Base-by-base conservation (phyloP, 1,140 invertebrate genomes). In the Hylaeus volcanicus region DNA sequence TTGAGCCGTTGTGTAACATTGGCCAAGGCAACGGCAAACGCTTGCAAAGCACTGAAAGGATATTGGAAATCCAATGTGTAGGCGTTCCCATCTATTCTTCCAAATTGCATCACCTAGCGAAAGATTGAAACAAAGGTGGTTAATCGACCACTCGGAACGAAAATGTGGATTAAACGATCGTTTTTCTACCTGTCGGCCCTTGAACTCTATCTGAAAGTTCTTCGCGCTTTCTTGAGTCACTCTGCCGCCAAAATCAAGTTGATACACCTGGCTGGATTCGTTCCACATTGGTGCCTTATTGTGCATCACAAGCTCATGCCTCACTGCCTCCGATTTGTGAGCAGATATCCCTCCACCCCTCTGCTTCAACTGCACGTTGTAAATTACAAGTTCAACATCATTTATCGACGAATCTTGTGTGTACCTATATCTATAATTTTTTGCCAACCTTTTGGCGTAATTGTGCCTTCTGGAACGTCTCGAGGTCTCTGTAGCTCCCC, bases 211-310 rank as follows among this genome's bases (percentile, higher is more conserved):
- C 94, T 99, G 99, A 92, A 99, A 99, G 94, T 99, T 99, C 93
- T 99, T 99, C 1, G 99, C 99, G 5, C 98, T 99, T 92, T 99
- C 99, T 92, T 99, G 99, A 1, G 99, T 99, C 41, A 99, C 99
- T 87, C 99, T 94, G 14, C 99, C 99, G n/a, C 99, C 99, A 94
- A 99, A 99, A 94, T 99, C 99, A 26, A 99, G 94, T 90, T 99
- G 99, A 94, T 99, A 99, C 6, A 99, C 99, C 93, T 99, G 99
- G 91, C 97, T 99, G 90, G 98, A 97, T 93, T 99, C 99, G 93
- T 99, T 99, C 99, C 99, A 99, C 95, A 99, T 97, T 5, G 99
- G 99, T 56, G 98, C 98, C 93, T 99, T 99, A 93, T 99, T 99
- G 92, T 99, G 97, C 97, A 99, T 98, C 26, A 98, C 96, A 91